phyloP scores from a whole-genome alignment of 2,113 vertebrate species.

The Picathartes gymnocephalus region DNA sequence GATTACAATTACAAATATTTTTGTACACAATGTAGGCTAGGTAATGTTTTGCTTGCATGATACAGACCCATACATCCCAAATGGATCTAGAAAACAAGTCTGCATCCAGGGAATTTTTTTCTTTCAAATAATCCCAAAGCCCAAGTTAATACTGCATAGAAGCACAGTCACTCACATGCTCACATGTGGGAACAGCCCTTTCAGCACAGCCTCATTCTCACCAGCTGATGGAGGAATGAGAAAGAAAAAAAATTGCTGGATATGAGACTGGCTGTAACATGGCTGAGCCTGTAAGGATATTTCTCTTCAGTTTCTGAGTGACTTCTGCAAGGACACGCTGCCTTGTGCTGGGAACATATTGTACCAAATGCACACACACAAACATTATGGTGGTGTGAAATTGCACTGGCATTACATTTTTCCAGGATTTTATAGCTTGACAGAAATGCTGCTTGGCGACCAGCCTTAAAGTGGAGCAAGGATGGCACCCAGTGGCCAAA shows the following conservation, averaged over 20 bases:
- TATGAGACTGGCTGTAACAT: not conserved
- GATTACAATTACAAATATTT: not conserved
- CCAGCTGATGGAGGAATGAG: not conserved
- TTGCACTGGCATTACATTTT: constrained; percentile 26
- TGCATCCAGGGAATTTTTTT: not conserved
- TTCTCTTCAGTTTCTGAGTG: not conserved
- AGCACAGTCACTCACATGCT: not conserved
- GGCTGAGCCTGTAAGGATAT: not conserved
- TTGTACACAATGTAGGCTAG: not conserved
- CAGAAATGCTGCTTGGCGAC: not conserved
- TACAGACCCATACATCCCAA: not conserved
- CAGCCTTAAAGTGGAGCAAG: constrained; percentile 74
- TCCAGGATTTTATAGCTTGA: constrained; percentile 39
- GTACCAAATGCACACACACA: not conserved
- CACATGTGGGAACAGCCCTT: not conserved
- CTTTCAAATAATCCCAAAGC: not conserved
- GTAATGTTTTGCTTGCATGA: not conserved
- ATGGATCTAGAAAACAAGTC: not conserved
- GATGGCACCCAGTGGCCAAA: constrained; percentile 82
- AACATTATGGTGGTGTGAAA: constrained; percentile 41
- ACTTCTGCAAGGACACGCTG: not conserved
- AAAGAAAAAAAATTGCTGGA: not conserved
- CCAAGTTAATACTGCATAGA: not conserved
- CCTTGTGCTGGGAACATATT: constrained; percentile 7
- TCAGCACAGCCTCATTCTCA: not conserved